These are phyloP conservation scores for Potorous gilbertii DNA, from an alignment of 2,797 vertebrate species.

Conservation along the genomic window DNA sequence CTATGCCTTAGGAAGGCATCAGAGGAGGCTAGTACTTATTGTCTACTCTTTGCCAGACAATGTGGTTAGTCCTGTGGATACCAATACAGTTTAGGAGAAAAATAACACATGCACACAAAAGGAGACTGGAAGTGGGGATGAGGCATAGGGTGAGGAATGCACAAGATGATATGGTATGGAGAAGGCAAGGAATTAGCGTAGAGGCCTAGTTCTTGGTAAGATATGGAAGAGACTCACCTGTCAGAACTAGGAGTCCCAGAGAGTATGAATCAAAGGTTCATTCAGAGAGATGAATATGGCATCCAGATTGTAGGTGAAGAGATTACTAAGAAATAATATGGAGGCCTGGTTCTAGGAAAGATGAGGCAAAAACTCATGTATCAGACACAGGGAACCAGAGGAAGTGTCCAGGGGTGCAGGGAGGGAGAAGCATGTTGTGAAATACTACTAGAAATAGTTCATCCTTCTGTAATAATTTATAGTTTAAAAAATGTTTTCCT, in stretches of 20 bases:
- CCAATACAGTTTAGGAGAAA: neutral
- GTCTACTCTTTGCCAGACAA: neutral
- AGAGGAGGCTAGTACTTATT: neutral
- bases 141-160: neutral
- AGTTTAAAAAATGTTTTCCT: neutral
- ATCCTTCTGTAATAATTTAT: neutral
- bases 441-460: neutral
- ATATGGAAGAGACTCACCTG: neutral
- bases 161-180: neutral
- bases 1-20: neutral
- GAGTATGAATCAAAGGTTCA: neutral
- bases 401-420: neutral
- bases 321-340: neutral
- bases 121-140: neutral
- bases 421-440: neutral
- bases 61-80: neutral
- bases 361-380: neutral
- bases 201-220: neutral
- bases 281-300: neutral
- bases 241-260: neutral
- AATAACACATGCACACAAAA: neutral
- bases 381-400: neutral
- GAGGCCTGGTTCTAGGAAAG: neutral
- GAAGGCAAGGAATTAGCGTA: neutral
- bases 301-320: neutral